phyloP scores from a whole-genome alignment of 2,113 vertebrate genomes.

The Macaca nemestrina region DNA sequence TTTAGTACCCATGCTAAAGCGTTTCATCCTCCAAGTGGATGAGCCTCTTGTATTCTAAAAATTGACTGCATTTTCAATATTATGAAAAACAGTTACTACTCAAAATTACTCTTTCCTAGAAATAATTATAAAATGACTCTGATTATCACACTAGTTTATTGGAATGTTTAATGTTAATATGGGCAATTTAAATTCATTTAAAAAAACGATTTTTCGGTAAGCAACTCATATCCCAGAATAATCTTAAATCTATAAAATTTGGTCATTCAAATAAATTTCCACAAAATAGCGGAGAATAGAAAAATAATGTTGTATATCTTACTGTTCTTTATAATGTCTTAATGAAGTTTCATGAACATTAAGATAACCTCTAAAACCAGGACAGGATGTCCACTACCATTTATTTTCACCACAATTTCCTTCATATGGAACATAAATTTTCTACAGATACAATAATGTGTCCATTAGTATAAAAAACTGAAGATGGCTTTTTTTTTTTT shows the following conservation, averaged over 20 bases:
- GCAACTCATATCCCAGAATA: neutral
- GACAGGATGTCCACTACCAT: neutral
- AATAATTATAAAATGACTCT: conserved; percentile 22
- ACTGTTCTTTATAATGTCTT: neutral
- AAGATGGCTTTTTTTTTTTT: neutral
- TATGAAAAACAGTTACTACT: neutral
- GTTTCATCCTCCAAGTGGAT: neutral
- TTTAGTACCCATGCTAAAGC: conserved; percentile 59
- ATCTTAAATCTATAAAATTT: neutral
- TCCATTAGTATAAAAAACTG: neutral
- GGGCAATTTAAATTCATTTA: neutral
- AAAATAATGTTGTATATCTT: neutral
- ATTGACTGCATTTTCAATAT: conserved; percentile 13
- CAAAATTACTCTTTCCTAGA: neutral
- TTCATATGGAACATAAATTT: neutral
- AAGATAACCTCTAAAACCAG: conserved; percentile 5
- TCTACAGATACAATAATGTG: neutral
- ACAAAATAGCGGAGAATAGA: neutral
- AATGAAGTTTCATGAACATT: neutral
- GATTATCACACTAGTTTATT: neutral
- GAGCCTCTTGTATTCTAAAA: conserved; percentile 64
- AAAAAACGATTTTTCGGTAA: neutral
- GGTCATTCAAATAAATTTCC: neutral
- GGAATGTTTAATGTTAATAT: neutral
- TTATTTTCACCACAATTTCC: conserved; percentile 3